Base-by-base conservation (phyloP, 2,888 invertebrate genomes). In the Sinelater perroti region DNA sequence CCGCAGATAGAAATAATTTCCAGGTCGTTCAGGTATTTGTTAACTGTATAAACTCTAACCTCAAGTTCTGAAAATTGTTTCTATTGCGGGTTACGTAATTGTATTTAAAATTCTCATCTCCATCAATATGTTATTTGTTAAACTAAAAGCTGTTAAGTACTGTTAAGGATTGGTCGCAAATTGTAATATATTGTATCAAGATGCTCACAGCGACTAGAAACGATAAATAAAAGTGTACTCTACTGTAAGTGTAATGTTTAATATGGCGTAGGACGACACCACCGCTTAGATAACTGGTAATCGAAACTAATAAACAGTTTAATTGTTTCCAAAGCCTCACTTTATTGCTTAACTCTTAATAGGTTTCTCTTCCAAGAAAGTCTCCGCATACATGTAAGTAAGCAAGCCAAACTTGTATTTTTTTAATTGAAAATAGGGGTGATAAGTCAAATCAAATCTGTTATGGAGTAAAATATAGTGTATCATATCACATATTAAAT, bases 91-190 rank as follows among this genome's bases (percentile, higher is more conserved):
- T 60, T 51, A 72, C 68, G 66, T 69, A 70, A 72, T 71, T 75
- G 74, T 74, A 75, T 74, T 76, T 73, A 72, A 70, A 74, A 72
- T 74, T 75, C 68, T 77, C 78, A 77, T 76, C 75, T 77, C 73
- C 76, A 78, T 75, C 73, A 75, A 73, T 77, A 78, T 79, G 78
- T 79, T 78, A 78, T 78, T 79, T 78, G 78, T 79, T 78, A 78
- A 78, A 72, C 73, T 78, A 76, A 77, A 76, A 72, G 76, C 79
- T 79, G 78, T 79, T 79, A 79, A 76, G 78, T 79, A 79, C 75
- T 79, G 78, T 79, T 79, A 79, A 78, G n/a, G 77, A 72, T 68
- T 70, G 73, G 78, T 78, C 78, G 78, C 78, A 72, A 72, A 74
- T 72, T 78, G 78, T 78, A 78, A 76, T 75, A 77, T 78, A 78